phyloP scores from a whole-genome alignment of 1,140 invertebrate species.

The Andricus grossulariae region DNA sequence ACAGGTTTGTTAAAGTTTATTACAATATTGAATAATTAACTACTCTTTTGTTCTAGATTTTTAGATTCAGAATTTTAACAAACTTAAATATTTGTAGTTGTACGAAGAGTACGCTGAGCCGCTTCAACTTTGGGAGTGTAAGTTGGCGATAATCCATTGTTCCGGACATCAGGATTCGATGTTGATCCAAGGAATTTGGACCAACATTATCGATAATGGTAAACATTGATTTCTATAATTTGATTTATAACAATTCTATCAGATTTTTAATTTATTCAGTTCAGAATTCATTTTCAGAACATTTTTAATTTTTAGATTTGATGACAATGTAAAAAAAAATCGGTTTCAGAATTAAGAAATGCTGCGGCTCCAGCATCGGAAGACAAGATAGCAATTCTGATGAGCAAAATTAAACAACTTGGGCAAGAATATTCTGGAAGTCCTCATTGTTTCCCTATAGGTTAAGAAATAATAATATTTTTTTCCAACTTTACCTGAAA shows the following conservation, averaged over 20 bases:
- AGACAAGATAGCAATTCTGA: conserved; percentile 81
- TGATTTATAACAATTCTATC: conserved; percentile 25
- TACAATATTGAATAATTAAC: conserved; percentile 14
- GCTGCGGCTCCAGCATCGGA: conserved; percentile 69
- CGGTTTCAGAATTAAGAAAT: conserved; percentile 65
- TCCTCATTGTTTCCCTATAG: conserved; percentile 85
- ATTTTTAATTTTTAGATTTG: neutral
- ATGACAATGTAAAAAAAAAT: conserved; percentile 33
- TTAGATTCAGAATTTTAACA: conserved; percentile 19
- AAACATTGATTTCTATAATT: conserved; percentile 59
- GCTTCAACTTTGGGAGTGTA: conserved; percentile 89
- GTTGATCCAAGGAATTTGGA: conserved; percentile 87
- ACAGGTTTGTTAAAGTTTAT: conserved; percentile 72
- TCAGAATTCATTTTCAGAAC: no score
- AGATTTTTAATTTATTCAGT: neutral
- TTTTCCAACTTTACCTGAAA: neutral
- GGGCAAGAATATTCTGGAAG: conserved; percentile 84
- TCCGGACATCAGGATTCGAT: conserved; percentile 87
- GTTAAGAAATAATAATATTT: conserved; percentile 67
- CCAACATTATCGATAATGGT: conserved; percentile 83
- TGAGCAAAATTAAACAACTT: conserved; percentile 85
- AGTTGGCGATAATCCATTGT: conserved; percentile 90
- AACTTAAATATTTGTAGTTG: conserved; percentile 76
- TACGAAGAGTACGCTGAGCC: conserved; percentile 90
- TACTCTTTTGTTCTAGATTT: conserved; percentile 24